A percentile compares a stretch with the other conserved stretches of the same genome.
Evolutionary conservation across 2,797 vertebrate species (phyloP).

Genomic region (Molossus alvarezi): DNA sequence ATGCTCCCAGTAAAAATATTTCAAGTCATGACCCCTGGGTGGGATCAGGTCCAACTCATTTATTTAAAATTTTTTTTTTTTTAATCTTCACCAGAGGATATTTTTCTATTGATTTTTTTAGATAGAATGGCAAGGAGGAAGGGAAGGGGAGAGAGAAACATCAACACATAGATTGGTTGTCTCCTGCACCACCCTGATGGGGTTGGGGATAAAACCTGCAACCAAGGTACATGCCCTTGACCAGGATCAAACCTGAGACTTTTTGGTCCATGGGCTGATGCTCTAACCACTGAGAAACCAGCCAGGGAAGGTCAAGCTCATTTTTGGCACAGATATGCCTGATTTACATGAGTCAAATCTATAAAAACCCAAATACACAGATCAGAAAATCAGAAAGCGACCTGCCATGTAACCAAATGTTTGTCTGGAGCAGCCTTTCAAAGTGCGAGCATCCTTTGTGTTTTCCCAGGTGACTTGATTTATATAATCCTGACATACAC

Average conservation of each 20-base stretch:
- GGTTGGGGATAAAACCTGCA: too few relatives aligned
- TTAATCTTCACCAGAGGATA: too few relatives aligned
- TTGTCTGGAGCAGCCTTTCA: neutral
- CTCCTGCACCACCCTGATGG: too few relatives aligned
- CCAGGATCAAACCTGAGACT: too few relatives aligned
- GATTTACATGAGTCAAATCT: neutral
- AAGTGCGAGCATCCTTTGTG: fast-evolving
- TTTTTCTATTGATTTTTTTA: too few relatives aligned
- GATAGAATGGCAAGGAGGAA: too few relatives aligned
- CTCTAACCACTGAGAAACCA: too few relatives aligned
- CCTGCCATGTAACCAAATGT: neutral
- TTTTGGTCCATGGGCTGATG: too few relatives aligned
- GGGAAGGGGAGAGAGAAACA: too few relatives aligned
- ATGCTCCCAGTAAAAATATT: neutral
- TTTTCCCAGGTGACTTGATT: neutral
- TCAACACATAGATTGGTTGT: too few relatives aligned
- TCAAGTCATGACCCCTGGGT: neutral
- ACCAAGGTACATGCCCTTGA: too few relatives aligned
- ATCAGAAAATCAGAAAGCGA: neutral
- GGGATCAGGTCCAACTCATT: fast-evolving
- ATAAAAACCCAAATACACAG: neutral
- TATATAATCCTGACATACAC: fast-evolving
- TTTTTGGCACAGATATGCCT: neutral
- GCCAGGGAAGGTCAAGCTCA: fast-evolving
- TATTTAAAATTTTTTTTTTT: neutral